phyloP scores from a whole-genome alignment of 2,888 invertebrate species.

The Apotomis capreana region DNA sequence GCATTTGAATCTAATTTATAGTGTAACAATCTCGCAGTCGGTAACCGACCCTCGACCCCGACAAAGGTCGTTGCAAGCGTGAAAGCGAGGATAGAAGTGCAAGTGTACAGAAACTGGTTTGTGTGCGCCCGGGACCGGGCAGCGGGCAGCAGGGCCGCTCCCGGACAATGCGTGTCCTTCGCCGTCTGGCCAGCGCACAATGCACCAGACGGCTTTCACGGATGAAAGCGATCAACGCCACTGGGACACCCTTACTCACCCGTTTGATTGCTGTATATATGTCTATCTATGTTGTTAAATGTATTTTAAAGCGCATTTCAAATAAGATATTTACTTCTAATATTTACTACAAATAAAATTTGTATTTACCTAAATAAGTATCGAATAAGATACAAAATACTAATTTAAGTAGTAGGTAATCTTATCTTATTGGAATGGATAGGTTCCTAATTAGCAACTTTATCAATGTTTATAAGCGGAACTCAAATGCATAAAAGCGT shows the following conservation, averaged over 20 bases:
- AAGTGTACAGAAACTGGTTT: conserved; percentile 74
- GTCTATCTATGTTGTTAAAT: neutral
- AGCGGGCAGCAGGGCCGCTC: conserved; percentile 24
- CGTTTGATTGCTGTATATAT: conserved; percentile 14
- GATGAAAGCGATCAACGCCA: conserved; percentile 10
- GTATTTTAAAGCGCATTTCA: conserved; percentile 8
- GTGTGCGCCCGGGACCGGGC: conserved; percentile 46
- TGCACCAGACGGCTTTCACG: conserved; percentile 41
- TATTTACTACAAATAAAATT: no score
- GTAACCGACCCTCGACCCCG: conserved; percentile 48
- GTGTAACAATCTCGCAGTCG: conserved; percentile 46
- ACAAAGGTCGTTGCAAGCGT: conserved; percentile 55
- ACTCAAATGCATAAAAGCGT: neutral
- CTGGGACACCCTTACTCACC: conserved; percentile 19
- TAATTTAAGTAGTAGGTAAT: neutral
- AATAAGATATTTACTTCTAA: neutral
- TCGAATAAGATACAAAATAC: neutral
- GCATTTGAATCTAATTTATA: conserved; percentile 47
- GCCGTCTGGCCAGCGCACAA: conserved; percentile 64
- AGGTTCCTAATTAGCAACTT: neutral
- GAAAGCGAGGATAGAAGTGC: conserved; percentile 68
- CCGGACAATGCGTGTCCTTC: conserved; percentile 70
- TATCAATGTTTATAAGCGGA: neutral
- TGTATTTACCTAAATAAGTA: no score
- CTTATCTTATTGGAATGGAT: conserved; percentile 3